A percentile compares a stretch with the other conserved stretches of the same genome.
These are phyloP conservation scores for Tetrao urogallus DNA, from an alignment of 2,113 vertebrate genomes.

Conservation along the genomic window DNA sequence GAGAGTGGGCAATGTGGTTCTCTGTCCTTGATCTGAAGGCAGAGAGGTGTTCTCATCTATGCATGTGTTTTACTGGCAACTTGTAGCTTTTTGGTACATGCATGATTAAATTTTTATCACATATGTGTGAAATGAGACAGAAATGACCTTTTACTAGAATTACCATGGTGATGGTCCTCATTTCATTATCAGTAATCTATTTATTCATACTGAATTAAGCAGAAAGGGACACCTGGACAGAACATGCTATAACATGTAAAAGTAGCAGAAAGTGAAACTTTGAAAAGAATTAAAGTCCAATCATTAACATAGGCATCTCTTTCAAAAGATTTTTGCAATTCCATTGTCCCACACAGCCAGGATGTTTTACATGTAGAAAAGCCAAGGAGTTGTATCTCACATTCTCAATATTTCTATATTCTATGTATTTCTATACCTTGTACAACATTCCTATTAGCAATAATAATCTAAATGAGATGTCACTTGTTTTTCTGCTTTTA, in stretches of 20 bases:
- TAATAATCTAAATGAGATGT: neutral
- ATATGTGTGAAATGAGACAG: neutral
- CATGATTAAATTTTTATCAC: neutral
- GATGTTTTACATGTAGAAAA: neutral
- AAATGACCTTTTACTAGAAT: neutral
- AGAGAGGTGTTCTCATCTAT: neutral
- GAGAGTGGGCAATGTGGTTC: neutral
- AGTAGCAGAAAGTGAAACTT: neutral
- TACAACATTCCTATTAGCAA: neutral
- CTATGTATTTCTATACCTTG: neutral
- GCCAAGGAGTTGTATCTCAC: neutral
- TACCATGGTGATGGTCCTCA: neutral
- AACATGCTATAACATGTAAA: neutral
- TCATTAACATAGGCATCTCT: neutral
- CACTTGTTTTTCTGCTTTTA: neutral
- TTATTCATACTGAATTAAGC: neutral
- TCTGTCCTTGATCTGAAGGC: neutral
- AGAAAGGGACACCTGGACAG: neutral
- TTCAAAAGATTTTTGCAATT: neutral
- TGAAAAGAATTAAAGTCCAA: neutral
- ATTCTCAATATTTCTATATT: too few species aligned
- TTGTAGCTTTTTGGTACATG: neutral
- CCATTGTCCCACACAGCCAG: neutral
- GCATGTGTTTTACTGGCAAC: neutral
- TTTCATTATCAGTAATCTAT: neutral